Base-by-base conservation (phyloP, 2,888 invertebrate genomes). In the Urechis unicinctus region DNA sequence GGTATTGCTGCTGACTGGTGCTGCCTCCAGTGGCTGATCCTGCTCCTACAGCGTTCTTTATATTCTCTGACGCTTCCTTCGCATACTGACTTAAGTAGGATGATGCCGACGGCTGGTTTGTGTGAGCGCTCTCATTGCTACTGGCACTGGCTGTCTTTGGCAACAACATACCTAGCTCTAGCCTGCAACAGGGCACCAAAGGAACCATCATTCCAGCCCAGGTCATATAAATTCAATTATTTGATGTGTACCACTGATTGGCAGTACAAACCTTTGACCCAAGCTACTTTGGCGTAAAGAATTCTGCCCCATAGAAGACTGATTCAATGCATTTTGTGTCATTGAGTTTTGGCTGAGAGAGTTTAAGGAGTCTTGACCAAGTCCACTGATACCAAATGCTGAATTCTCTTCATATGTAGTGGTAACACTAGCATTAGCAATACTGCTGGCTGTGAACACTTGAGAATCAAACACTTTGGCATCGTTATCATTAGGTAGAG, bases 381-480 rank as follows among this genome's bases (percentile, higher is more conserved):
- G n/a, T n/a, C n/a, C n/a, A 36, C 36, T 36, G 36, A 36, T 9
- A 36, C 36, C 36, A 36, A 17, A 36, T 9, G 17, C 9, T 9
- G 36, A 36, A 36, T 36, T 17, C 36, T 13, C 36, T 13, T 17
- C 36, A 36, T 17, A 17, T 17, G 36, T 13, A 17, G 9, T 17
- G 17, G 17, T 13, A 9, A 47, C 28, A 22, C 26, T 36, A 9
- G 29, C 42, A 21, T n/a, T n/a, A 4, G 13, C 31, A 21, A 42
- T 49, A 36, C 29, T 58, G 25, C 61, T 61, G 50, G 65, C 59
- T 29, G 57, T 61, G 36, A 64, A 61, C 55, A 59, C 55, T 3
- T 52, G 45, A 3, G 55, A 22, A 17, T 36, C 36, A 13, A 17
- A 13, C 9, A 9, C 17, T 36, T 36, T 36, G 36, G 17, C 36